Evolutionary conservation across 92 coral and sea anemone species (phyloP).

Genomic region (Actinostola sp.): DNA sequence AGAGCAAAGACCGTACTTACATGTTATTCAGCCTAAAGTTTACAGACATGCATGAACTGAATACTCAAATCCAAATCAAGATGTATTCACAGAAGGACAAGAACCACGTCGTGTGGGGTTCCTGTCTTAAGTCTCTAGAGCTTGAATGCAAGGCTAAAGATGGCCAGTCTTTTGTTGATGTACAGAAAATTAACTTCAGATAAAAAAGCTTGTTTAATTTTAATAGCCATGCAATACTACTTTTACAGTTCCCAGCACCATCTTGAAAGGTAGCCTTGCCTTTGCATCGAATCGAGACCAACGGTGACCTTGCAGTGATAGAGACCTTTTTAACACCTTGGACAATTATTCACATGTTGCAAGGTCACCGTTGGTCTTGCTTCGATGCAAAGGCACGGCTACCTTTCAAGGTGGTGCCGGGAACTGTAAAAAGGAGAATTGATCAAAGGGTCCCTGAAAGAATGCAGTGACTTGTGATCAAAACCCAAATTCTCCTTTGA

Average conservation of each 20-base stretch:
- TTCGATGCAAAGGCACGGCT: too few species aligned
- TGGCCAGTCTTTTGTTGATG: constrained; percentile 68
- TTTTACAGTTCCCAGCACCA: constrained; percentile 2
- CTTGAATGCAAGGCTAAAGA: constrained; percentile 76
- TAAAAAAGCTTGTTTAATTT: constrained; percentile 6
- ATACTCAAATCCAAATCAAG: constrained; percentile 79
- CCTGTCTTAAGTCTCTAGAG: constrained; percentile 81
- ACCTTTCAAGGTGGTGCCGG: too few species aligned
- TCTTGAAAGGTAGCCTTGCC: constrained; percentile 4
- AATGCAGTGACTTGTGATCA: too few species aligned
- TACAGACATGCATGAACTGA: constrained; percentile 64
- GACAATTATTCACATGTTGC: too few species aligned
- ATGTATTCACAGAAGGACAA: constrained; percentile 87
- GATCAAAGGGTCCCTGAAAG: too few species aligned
- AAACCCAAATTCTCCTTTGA: too few species aligned
- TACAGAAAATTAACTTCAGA: constrained; percentile 68
- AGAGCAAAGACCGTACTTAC: constrained; percentile 82
- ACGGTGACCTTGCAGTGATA: too few species aligned
- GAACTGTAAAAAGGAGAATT: too few species aligned
- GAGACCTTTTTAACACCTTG: too few species aligned
- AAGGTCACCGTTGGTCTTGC: too few species aligned
- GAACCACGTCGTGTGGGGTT: constrained; percentile 95
- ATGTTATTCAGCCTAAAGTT: constrained; percentile 69
- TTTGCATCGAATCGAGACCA: too few species aligned
- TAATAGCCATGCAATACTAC: too few species aligned